A percentile compares a stretch with the other conserved stretches of the same genome.
phyloP scores from a whole-genome alignment of 2,797 vertebrate species.

The Loriculus beryllinus region DNA sequence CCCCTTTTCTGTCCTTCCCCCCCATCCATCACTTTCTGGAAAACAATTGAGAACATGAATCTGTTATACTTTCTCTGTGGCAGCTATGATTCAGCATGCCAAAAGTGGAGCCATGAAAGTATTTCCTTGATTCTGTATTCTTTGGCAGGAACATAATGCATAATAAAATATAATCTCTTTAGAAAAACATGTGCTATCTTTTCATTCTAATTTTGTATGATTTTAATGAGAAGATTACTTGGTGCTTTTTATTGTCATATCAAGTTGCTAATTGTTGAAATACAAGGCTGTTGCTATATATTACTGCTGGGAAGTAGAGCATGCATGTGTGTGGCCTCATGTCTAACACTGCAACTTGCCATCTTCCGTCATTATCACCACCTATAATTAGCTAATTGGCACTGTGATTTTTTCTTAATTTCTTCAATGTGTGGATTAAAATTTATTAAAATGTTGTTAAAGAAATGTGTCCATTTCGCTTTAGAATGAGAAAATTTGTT shows the following conservation, averaged over 20 bases:
- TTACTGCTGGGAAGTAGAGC: neutral
- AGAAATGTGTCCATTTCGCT: neutral
- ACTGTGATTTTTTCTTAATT: neutral
- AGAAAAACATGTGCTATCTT: conserved; percentile 27
- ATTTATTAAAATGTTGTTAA: neutral
- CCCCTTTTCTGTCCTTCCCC: too few species aligned
- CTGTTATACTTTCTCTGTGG: neutral
- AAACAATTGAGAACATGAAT: neutral
- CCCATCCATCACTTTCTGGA: neutral
- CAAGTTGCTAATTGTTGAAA: conserved; percentile 15
- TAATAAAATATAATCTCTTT: conserved; percentile 34
- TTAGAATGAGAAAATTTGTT: neutral
- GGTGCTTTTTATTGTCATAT: neutral
- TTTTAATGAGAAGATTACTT: conserved; percentile 25
- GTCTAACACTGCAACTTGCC: neutral
- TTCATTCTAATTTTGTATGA: neutral
- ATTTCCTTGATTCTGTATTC: conserved; percentile 51
- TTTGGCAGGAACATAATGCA: conserved; percentile 40
- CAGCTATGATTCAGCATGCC: neutral
- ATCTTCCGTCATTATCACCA: neutral
- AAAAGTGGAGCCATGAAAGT: neutral
- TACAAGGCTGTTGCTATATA: neutral
- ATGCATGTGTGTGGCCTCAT: neutral
- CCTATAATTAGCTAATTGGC: neutral
- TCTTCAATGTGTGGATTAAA: neutral